Base-by-base conservation (phyloP, 2,888 invertebrate species). In the Apamea anceps region DNA sequence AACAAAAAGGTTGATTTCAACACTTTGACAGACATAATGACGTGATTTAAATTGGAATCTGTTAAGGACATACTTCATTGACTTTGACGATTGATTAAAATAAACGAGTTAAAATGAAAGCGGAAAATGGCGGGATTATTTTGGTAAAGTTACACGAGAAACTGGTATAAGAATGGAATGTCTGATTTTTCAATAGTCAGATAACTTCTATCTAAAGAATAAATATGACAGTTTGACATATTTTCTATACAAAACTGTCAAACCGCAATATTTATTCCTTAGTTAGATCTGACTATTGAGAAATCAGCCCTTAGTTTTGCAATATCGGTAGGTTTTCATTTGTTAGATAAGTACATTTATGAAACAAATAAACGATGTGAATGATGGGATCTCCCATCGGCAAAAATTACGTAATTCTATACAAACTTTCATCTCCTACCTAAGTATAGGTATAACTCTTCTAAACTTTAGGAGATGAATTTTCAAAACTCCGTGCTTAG, bases 1-100 rank as follows among this genome's bases (percentile, higher is more conserved):
- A 37, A 42, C 45, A 72, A 79, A 73, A 45, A 37, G n/a, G 37
- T 28, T 32, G 65, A 45, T 45, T 67, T 68, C 25, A 65, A 65
- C 72, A 77, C 54, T 72, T 45, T 70, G 18, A 48, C 37, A n/a
- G 71, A 25, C 21, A 65, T 54, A 71, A 32, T 67, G 76, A 72
- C 60, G 48, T 67, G 51, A 63, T 67, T 60, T 57, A 51, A 81
- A 75, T 81, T 68, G 32, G 37, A 75, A 68, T 72, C 82, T 84
- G 74, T 57, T 72, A 3, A 12, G 45, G 77, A 72, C 82, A 67
- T n/a, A 37, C 42, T 72, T 84, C 10, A 68, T 75, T 76, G 45
- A 21, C 13, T n/a, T 32, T 32, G 32, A 32, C 32, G 32, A 32
- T 32, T 32, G 32, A 32, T 32, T 42, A 32, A 54, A 62, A 68